phyloP scores from a whole-genome alignment of 1,140 invertebrate species.

The Aporrectodea caliginosa region DNA sequence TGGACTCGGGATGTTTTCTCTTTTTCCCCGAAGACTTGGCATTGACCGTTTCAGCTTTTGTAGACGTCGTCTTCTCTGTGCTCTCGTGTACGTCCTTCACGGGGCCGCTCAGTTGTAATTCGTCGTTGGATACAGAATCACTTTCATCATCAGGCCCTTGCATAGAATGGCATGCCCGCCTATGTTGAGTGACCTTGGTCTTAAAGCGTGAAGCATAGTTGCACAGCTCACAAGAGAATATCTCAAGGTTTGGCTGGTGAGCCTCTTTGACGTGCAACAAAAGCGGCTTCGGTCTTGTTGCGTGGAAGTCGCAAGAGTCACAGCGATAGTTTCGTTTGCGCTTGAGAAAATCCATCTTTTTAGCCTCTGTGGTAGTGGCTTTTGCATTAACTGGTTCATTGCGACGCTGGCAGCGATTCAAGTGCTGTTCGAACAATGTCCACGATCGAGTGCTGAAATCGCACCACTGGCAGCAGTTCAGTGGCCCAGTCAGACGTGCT shows the following conservation, averaged over 20 bases:
- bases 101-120: background rate
- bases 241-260: background rate
- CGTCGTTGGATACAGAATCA: background rate
- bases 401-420: conserved; percentile 1
- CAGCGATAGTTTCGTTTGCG: conserved; percentile 4
- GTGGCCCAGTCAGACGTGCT: conserved; percentile 1
- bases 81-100: background rate
- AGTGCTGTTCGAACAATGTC: conserved; percentile 6
- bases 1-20: background rate
- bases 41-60: no score
- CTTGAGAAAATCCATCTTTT: background rate
- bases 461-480: conserved; percentile 13
- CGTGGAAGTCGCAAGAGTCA: conserved; percentile 10
- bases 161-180: background rate
- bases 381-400: background rate
- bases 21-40: background rate
- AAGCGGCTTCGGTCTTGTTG: background rate
- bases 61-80: no score
- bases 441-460: conserved; percentile 10
- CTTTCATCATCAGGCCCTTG: background rate
- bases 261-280: background rate
- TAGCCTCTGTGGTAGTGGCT: background rate
- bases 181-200: background rate
- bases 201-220: background rate
- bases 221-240: background rate